Evolutionary conservation across 2,113 vertebrate species (phyloP).

Genomic region (Dendrocopos noguchii): DNA sequence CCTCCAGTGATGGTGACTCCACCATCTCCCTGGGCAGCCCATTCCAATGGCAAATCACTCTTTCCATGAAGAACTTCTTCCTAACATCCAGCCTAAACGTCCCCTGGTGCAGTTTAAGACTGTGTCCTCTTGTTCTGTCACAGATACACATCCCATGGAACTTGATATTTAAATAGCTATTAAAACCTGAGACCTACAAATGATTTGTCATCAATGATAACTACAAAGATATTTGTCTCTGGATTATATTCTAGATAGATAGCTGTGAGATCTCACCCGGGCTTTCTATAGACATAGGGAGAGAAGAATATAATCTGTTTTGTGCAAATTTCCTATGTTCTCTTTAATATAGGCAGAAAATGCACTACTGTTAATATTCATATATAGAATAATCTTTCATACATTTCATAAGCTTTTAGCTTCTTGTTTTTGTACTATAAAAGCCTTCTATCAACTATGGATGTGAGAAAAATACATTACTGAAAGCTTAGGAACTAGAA

Average conservation of each 20-base stretch:
- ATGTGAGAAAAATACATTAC: background rate
- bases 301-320: rapidly evolving
- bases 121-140: no score
- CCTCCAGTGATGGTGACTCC: no score
- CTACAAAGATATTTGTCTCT: background rate
- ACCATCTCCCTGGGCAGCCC: no score
- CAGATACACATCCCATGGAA: background rate
- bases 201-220: background rate
- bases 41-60: no score
- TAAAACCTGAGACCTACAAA: background rate
- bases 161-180: background rate
- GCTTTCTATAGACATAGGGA: background rate
- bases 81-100: no score
- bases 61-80: no score
- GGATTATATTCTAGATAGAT: background rate
- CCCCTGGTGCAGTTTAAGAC: no score
- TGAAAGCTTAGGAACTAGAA: background rate
- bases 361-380: background rate
- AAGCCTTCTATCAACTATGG: background rate
- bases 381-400: background rate
- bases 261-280: background rate
- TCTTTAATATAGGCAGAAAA: background rate
- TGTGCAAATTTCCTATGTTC: background rate
- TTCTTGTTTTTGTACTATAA: background rate
- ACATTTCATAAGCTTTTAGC: background rate